Base-by-base conservation (phyloP, 2,888 invertebrate genomes). In the Epistrophella euchroma region DNA sequence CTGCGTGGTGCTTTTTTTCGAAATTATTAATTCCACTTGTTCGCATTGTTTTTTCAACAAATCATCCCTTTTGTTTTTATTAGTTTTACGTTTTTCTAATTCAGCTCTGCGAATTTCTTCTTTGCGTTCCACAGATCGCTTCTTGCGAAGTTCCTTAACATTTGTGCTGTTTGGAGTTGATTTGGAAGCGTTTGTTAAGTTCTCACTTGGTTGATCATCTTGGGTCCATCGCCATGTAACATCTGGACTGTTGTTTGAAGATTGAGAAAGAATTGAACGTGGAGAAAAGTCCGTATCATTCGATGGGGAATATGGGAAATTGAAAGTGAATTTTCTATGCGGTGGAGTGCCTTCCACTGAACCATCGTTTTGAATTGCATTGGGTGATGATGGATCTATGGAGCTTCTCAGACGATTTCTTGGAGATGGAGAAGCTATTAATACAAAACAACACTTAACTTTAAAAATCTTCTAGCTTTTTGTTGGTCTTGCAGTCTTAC, bases 171-270 rank as follows among this genome's bases (percentile, higher is more conserved):
- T 86, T 40, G 81, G 71, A n/a, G 70, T 75, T 1, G 81, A 74
- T 35, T 74, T 81, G 0, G 50, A 56, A 1, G 50, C 9, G 2
- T 13, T 40, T 9, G 52, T 37, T 17, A 64, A 13, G 1, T 19
- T 77, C 0, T 45, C 52, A 4, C 17, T 13, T 5, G 52, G 15
- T 2, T 52, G 52, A 43, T 86, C 86, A 35, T 85, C 86, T 17
- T 88, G 74, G 13, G 89, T 90, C 91, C 91, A 91, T 25, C 89
- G 90, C 91, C 91, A 91, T 6, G 91, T 89, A 2, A 91, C 91
- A 32, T 91, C 91, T 0, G 91, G 91, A 72, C 91, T 91, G 52
- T 91, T 90, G 15, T 89, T 89, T 7, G 89, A 83, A 0, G 91
- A 91, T 56, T 91, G 91, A 0, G 91, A 91, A n/a, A 91, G 89